phyloP scores from a whole-genome alignment of 30 jellyfish, hydroid and myxozoan species.

The Clytia hemisphaerica region DNA sequence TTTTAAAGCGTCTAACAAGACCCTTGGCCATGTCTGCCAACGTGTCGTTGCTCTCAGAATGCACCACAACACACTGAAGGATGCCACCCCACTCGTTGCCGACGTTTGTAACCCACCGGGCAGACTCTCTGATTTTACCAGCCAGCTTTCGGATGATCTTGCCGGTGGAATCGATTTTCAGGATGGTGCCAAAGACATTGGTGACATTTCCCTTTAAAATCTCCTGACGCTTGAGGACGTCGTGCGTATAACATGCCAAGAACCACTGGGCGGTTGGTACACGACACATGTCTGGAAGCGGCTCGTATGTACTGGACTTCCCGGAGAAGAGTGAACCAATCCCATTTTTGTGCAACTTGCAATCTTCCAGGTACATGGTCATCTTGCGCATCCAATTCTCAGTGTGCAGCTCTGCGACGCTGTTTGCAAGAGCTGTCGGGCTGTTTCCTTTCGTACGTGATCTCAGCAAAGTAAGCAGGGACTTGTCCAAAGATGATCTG shows the following conservation, averaged over 20 bases:
- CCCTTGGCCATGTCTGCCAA: constrained; percentile 29
- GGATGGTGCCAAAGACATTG: constrained; percentile 29
- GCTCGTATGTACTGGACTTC: too few relatives aligned
- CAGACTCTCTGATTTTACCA: constrained; percentile 39
- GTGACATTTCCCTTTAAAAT: too few relatives aligned
- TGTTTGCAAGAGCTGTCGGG: constrained; percentile 25
- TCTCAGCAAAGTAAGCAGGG: constrained; percentile 24
- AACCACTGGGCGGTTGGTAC: constrained; percentile 38
- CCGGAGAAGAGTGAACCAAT: too few relatives aligned
- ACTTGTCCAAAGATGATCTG: constrained; percentile 25
- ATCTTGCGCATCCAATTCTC: constrained; percentile 11
- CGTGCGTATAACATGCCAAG: constrained; percentile 30
- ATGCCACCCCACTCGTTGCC: constrained; percentile 58
- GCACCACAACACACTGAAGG: constrained; percentile 11
- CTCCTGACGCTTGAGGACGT: too few relatives aligned
- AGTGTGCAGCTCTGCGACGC: constrained; percentile 25
- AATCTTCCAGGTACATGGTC: constrained; percentile 22
- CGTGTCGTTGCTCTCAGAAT: constrained; percentile 3
- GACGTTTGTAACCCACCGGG: constrained; percentile 42
- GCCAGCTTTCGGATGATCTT: constrained; percentile 44
- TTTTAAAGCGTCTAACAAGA: constrained; percentile 5
- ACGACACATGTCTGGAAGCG: too few relatives aligned
- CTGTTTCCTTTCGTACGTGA: constrained; percentile 28
- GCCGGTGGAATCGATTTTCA: constrained; percentile 47
- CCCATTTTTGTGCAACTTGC: constrained; percentile 1